Percentiles rank a stretch among this genome's conserved stretches.
phyloP scores from a whole-genome alignment of 2,888 invertebrate species.

The Brenthis daphne region DNA sequence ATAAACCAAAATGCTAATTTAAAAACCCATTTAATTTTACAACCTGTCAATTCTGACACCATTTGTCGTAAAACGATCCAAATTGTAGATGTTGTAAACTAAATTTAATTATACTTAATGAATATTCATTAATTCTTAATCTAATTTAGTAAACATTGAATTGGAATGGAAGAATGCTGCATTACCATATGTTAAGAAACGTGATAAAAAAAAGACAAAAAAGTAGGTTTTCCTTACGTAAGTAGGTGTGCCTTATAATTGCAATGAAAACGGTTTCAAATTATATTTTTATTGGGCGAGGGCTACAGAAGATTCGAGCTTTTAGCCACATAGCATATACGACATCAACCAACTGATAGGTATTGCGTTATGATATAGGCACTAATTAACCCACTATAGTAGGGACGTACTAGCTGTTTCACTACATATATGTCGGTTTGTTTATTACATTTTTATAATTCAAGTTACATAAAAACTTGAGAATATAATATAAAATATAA shows the following conservation, averaged over 20 bases:
- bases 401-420: no score
- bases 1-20: constrained; percentile 1
- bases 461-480: no score
- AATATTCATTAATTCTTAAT: constrained; percentile 12
- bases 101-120: background rate
- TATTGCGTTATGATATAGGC: no score
- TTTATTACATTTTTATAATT: no score
- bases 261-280: no score
- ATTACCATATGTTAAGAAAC: background rate
- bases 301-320: no score
- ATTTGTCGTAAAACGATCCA: background rate
- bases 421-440: no score
- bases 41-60: background rate
- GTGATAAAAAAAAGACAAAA: background rate
- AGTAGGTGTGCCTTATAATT: background rate
- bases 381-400: no score
- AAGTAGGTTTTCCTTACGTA: background rate
- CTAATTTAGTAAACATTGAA: background rate
- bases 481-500: no score
- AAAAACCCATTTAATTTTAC: background rate
- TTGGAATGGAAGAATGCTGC: background rate
- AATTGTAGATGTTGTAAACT: background rate
- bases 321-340: no score
- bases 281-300: no score
- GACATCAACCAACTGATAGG: no score